Conservation (phyloP, 1,140 invertebrate genomes). For the Magallana gigas region DNA sequence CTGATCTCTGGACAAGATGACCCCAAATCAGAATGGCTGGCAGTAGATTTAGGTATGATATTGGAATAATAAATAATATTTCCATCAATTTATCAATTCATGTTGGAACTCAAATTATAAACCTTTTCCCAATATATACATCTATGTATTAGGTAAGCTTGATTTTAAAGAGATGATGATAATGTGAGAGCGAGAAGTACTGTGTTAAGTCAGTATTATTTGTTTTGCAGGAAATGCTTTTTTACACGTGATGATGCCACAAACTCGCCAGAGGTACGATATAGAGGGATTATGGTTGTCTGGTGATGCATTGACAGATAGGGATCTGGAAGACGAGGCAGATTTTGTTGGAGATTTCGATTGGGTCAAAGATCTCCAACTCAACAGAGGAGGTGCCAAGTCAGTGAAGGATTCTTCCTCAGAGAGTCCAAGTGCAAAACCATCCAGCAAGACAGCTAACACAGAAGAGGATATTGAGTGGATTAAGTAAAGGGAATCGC, state of each 20-base stretch:
- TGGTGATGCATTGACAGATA: constrained; percentile 88
- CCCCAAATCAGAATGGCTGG: constrained; percentile 89
- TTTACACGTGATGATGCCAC: constrained; percentile 90
- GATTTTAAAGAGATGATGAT: not conserved
- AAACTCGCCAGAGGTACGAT: constrained; percentile 88
- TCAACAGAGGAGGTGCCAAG: not conserved
- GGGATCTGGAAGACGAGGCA: constrained; percentile 37
- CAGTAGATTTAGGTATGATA: constrained; percentile 90
- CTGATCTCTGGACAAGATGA: constrained; percentile 86
- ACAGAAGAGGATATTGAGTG: not conserved
- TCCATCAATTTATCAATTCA: not conserved
- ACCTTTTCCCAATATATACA: too few relatives aligned
- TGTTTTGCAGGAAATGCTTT: constrained; percentile 86
- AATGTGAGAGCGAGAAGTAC: not conserved
- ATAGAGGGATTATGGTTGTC: constrained; percentile 94
- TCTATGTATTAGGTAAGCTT: too few relatives aligned
- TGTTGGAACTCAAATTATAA: not conserved
- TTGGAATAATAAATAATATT: too few relatives aligned
- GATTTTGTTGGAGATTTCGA: constrained; percentile 31
- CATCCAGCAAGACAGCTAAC: not conserved
- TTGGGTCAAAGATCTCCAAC: constrained; percentile 42
- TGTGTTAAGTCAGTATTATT: not conserved
- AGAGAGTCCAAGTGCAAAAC: too few relatives aligned
- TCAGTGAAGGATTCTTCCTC: not conserved
- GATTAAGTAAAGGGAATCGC: not conserved